A percentile compares a stretch with the other conserved stretches of the same genome.
These are phyloP conservation scores for Myocastor coypus DNA, from an alignment of 2,113 vertebrate genomes.

Conservation along the genomic window DNA sequence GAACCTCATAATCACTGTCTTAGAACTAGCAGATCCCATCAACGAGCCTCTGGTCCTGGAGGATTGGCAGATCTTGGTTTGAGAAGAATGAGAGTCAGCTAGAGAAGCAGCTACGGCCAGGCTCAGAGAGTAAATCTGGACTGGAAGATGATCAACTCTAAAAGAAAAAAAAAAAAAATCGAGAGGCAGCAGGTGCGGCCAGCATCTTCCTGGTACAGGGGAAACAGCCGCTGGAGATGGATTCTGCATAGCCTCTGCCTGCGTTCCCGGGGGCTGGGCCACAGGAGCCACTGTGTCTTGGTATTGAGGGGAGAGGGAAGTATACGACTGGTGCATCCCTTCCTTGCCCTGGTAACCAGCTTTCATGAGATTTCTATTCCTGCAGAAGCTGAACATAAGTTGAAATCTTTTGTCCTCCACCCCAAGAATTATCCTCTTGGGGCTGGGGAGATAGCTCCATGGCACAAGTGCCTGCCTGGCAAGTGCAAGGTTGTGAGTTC, in stretches of 20 bases:
- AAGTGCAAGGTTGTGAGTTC: no score
- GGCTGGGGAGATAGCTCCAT: no score
- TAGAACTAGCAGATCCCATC: conserved; percentile 16
- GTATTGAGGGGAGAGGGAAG: neutral
- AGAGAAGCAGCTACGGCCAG: neutral
- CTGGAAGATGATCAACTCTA: neutral
- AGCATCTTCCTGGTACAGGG: neutral
- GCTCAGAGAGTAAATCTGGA: neutral
- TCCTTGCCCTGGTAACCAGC: neutral
- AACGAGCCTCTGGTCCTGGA: neutral
- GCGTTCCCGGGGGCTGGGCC: neutral
- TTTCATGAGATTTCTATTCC: neutral
- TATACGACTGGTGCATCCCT: neutral
- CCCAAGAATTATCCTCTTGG: neutral
- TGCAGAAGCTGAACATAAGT: neutral
- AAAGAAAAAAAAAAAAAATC: neutral
- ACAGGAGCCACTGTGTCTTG: neutral
- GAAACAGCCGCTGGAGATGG: neutral
- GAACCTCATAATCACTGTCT: neutral
- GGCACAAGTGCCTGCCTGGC: no score
- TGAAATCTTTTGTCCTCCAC: neutral
- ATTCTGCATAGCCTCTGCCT: neutral
- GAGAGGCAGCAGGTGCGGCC: neutral
- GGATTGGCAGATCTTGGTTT: neutral
- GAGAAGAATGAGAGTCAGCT: neutral